Evolutionary conservation across 2,113 vertebrate species (phyloP), one percentile per base, ranked within the genome.

Genomic region (Delphinapterus leucas): DNA sequence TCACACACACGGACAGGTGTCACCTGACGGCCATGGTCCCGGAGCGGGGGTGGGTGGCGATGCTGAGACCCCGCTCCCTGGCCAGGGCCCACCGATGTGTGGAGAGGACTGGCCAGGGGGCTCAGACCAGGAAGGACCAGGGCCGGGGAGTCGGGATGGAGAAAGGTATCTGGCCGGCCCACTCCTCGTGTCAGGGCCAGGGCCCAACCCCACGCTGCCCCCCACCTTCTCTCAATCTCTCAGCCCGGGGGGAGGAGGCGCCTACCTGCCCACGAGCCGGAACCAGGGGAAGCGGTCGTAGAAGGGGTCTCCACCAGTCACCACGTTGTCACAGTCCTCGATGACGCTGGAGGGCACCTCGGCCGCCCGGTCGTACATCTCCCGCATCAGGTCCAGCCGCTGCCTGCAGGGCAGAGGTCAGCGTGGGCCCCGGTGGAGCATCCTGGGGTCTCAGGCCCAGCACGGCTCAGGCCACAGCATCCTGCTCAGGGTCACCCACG

Each of bases 221-320:
- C 49, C 33, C 88, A 36, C 18, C 58, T 36, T 10, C 31, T 23
- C 58, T 67, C 44, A 28, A 26, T 26, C 26, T 53, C 86, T 71
- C 60, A 6, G 89, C 55, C 58, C 3, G 7, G 88, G 38, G 20
- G 18, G 71, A 97, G 76, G 41, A 97, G 94, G 97, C 36, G 11
- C 99, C 99, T 99, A 99, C 99, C 99, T 99, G 98, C 99, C 99
- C 2, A 99, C 99, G 97, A 99, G 99, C 97, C 99, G 99, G 99
- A 99, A 99, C 99, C 99, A 99, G 67, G 99, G 99, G 98, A 99
- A 99, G 87, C 99, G 99, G 98, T 99, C 99, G 0, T 99, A 99
- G 98, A 99, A 99, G 58, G 99, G 99, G 94, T 99, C 99, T 10
- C 99, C 99, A 0, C 99, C 99, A 0, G 99, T 99, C 98, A 99